A percentile compares a stretch with the other conserved stretches of the same genome.
Evolutionary conservation across 2,888 invertebrate genomes (phyloP).

Genomic region (Icerya purchasi): DNA sequence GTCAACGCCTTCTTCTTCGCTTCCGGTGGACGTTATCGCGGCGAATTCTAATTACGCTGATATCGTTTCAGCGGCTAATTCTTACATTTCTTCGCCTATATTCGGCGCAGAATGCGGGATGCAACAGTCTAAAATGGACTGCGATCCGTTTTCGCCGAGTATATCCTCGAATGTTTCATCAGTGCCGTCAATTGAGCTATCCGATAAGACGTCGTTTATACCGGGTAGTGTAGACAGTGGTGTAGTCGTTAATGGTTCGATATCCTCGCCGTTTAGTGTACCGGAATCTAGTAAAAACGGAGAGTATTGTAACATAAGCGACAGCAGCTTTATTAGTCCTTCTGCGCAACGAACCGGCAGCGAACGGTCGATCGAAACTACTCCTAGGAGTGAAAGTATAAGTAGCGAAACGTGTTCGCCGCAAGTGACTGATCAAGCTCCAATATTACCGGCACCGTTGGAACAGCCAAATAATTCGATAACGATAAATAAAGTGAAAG

Average conservation of each 20-base stretch:
- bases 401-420: constrained; percentile 16
- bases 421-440: constrained; percentile 8
- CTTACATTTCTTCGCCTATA: constrained; percentile 9
- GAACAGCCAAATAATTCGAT: not conserved
- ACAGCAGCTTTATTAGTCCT: constrained; percentile 16
- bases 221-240: constrained; percentile 12
- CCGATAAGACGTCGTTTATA: constrained; percentile 9
- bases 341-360: constrained; percentile 15
- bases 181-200: constrained; percentile 7
- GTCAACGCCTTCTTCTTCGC: not conserved
- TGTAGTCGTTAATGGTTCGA: constrained; percentile 8
- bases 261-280: constrained; percentile 8
- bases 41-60: not conserved
- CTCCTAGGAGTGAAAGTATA: constrained; percentile 15
- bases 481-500: constrained; percentile 8
- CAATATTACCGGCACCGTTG: not conserved
- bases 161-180: constrained; percentile 12
- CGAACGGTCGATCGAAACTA: constrained; percentile 16
- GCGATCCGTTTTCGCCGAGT: constrained; percentile 12
- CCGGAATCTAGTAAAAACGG: constrained; percentile 14
- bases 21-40: not conserved
- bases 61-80: not conserved
- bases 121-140: constrained; percentile 3
- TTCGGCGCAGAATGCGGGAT: constrained; percentile 5
- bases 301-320: constrained; percentile 16